Base-by-base conservation (phyloP, 2,113 vertebrate genomes). In the Apistogramma diplotaenia region DNA sequence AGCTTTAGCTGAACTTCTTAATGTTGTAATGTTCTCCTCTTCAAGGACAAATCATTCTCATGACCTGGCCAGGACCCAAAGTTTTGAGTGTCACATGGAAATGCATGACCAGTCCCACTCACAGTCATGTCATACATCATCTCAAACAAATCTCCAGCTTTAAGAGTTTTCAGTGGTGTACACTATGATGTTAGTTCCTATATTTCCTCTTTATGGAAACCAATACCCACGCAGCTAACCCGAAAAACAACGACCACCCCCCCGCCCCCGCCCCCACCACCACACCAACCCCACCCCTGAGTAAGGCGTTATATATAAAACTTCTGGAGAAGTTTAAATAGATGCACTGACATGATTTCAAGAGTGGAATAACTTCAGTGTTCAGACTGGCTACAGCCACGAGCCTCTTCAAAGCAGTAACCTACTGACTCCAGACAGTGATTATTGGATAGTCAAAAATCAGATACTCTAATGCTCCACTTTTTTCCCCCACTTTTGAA, bases 41-140 rank as follows among this genome's bases (percentile, higher is more conserved):
- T 76, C 37, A 74, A 81, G 81, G 79, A 77, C 67, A 81, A 79
- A 76, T 40, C 23, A 19, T 51, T 79, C 40, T 77, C 60, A 37
- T 19, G 21, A 23, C n/a, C 33, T 37, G 59, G 6, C 59, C n/a
- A 27, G 43, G 29, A 82, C 59, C 77, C 27, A 56, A 27, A 61
- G 31, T 15, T 35, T 53, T 67, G 74, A 86, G 62, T 43, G 58
- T 79, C 81, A 70, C 75, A 87, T 88, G 59, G 86, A 88, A 84
- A 80, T 67, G 61, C 86, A 79, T 61, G 73, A 46, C 11, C 27
- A 58, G 46, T 49, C 27, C 80, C 79, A 70, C 75, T 23, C 4
- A 58, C 29, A 18, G 25, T 58, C 54, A 21, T 37, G 6, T 61
- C 12, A 35, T 37, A 2, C 33, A 61, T 23, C 59, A 23, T 8